Base-by-base conservation (phyloP, 2,797 vertebrate genomes). In the Gallinago nigripennis region DNA sequence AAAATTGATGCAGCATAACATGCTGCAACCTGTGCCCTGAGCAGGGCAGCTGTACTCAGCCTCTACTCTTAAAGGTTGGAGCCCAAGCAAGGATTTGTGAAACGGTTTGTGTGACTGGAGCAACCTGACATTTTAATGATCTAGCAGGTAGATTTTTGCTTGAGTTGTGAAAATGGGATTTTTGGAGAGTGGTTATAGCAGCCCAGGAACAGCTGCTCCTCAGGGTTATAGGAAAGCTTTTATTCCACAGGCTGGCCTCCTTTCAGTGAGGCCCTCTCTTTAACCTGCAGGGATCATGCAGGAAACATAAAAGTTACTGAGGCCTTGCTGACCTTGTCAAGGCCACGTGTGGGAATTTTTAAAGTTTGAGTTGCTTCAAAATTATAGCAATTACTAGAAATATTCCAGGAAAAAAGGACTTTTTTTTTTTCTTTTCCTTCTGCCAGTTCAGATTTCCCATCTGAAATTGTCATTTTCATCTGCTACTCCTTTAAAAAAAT, bases 371-470 rank as follows among this genome's bases (percentile, higher is more conserved):
- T 98, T 98, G 97, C 98, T 98, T 98, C 97, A 97, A 99, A 99
- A 99, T 99, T 99, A 99, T 98, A 98, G 98, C 96, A 99, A 99
- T 99, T 99, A 98, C 98, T 98, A 98, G 97, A 96, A 98, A 98
- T 98, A 98, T 99, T 98, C 98, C 97, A 98, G 97, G 82, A 94
- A 98, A 98, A 98, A 98, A 98, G 56, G 80, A 86, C 96, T 96
- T 63, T 43, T 98, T 98, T 98, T 98, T 98, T 98, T 97, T 98
- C 98, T 98, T 98, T 98, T 98, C 84, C 98, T 98, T 98, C 98
- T 98, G 98, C 98, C 98, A 98, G 97, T 97, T 98, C 98, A 96
- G 96, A 99, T 99, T 99, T 99, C 98, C 88, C 98, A 61, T 97
- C 95, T 93, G 79, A 86, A 98, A 98, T 98, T 97, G 96, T 96